Percentiles rank a stretch among this genome's conserved stretches.
Conservation (phyloP, 2,113 vertebrate genomes). For the Sinosuthora webbiana region DNA sequence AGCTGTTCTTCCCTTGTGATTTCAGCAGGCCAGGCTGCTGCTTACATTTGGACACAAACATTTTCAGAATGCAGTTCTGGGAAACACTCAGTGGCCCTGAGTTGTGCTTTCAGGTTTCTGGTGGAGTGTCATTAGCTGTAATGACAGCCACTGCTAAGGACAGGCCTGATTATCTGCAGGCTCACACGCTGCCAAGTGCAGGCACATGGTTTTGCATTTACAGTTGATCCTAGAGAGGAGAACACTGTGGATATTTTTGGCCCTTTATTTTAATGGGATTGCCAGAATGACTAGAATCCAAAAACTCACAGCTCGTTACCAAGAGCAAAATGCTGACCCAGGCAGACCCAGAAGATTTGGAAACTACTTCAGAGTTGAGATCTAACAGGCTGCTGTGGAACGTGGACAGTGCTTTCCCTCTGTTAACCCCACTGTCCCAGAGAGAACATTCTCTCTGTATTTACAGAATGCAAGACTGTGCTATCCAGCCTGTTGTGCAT, state of each 20-base stretch:
- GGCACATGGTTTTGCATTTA: conserved; percentile 10
- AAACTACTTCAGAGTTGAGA: not conserved
- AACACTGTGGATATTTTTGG: not conserved
- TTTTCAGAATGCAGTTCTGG: not conserved
- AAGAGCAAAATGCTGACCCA: conserved; percentile 33
- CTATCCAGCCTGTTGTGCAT: not conserved
- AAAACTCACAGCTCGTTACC: conserved; percentile 54
- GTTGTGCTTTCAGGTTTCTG: not conserved
- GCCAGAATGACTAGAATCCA: conserved; percentile 22
- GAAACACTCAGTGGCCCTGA: not conserved
- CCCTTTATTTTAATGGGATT: conserved; percentile 21
- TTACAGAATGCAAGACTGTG: not conserved
- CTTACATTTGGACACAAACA: not conserved
- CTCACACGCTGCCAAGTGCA: not conserved
- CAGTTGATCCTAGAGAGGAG: not conserved
- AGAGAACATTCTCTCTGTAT: not conserved
- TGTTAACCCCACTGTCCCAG: not conserved
- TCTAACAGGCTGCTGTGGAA: conserved; percentile 4
- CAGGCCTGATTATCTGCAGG: conserved; percentile 19
- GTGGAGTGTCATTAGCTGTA: not conserved
- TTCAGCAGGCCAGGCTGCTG: not conserved
- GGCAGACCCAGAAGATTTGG: not conserved
- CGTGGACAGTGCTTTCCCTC: fast-evolving
- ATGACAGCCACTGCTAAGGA: conserved; percentile 20
- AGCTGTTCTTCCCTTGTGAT: not conserved